Conservation (phyloP, 2,888 invertebrate species). For the Empis stercorea region DNA sequence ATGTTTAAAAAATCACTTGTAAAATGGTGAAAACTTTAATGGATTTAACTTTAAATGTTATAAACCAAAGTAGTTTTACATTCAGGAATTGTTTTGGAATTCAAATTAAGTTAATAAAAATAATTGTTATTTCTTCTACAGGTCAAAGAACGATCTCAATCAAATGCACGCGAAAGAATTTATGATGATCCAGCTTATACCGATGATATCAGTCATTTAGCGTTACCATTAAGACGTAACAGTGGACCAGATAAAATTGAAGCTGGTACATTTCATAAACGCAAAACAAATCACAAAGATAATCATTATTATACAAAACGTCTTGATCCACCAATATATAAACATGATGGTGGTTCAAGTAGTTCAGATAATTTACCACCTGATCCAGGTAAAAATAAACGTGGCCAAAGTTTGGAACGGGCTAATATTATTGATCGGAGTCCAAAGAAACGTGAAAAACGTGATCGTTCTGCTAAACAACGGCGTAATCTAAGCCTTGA, state of each 20-base stretch:
- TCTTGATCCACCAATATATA: not conserved
- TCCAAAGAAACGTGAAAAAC: slow-evolving; percentile 16
- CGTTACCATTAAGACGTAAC: slow-evolving; percentile 29
- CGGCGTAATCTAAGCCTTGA: slow-evolving; percentile 30
- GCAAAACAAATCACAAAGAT: slow-evolving; percentile 3
- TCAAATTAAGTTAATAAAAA: not conserved
- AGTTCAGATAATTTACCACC: slow-evolving; percentile 25
- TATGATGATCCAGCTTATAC: slow-evolving; percentile 37
- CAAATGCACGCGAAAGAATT: slow-evolving; percentile 32
- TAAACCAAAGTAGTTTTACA: no score
- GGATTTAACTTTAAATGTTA: no score
- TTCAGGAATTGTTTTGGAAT: no score
- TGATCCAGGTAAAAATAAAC: slow-evolving; percentile 16
- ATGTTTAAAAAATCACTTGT: not conserved
- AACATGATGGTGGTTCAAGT: slow-evolving; percentile 19
- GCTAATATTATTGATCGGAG: slow-evolving; percentile 16
- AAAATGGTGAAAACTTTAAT: not conserved
- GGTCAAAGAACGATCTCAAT: slow-evolving; percentile 32
- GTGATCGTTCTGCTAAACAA: slow-evolving; percentile 28
- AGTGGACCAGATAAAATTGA: slow-evolving; percentile 20
- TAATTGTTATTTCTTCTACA: slow-evolving; percentile 14
- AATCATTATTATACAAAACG: slow-evolving; percentile 1
- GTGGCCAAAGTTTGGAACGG: slow-evolving; percentile 30
- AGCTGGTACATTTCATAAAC: slow-evolving; percentile 4
- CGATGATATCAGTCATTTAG: slow-evolving; percentile 35